Evolutionary conservation across 2,888 invertebrate species (phyloP).

Genomic region (Papilio protenor): DNA sequence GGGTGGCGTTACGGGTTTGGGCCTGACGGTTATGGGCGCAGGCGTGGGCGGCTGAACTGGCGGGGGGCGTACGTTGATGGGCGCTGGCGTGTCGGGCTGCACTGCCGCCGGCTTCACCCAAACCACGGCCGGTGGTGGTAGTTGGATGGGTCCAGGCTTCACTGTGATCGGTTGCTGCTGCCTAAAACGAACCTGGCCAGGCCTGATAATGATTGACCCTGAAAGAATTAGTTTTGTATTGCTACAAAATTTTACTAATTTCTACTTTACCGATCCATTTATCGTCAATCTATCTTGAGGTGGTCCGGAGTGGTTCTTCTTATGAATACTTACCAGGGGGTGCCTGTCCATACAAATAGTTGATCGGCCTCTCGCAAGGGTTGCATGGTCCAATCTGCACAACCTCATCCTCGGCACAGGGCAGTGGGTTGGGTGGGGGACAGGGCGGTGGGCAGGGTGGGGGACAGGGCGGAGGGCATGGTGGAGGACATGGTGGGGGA

Average conservation of each 20-base stretch:
- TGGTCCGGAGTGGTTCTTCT: no score
- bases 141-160: constrained; percentile 61
- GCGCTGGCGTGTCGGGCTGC: constrained; percentile 61
- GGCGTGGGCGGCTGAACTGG: constrained; percentile 63
- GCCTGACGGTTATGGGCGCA: constrained; percentile 42
- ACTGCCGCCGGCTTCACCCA: constrained; percentile 66
- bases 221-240: constrained; percentile 42
- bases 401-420: constrained; percentile 2
- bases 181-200: constrained; percentile 68
- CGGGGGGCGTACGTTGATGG: constrained; percentile 63
- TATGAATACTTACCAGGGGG: constrained; percentile 58
- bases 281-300: neutral
- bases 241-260: no score
- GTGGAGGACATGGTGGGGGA: constrained; percentile 18
- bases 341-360: constrained; percentile 63
- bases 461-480: constrained; percentile 43
- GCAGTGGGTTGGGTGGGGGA: constrained; percentile 4
- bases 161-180: constrained; percentile 62
- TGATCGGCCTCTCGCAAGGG: constrained; percentile 52
- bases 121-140: constrained; percentile 60
- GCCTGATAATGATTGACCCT: constrained; percentile 66
- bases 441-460: constrained; percentile 42
- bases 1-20: constrained; percentile 58
- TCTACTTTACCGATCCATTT: neutral
- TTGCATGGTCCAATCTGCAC: constrained; percentile 29